Evolutionary conservation across 2,797 vertebrate genomes (phyloP).

Genomic region (Pyrocephalus nanus): DNA sequence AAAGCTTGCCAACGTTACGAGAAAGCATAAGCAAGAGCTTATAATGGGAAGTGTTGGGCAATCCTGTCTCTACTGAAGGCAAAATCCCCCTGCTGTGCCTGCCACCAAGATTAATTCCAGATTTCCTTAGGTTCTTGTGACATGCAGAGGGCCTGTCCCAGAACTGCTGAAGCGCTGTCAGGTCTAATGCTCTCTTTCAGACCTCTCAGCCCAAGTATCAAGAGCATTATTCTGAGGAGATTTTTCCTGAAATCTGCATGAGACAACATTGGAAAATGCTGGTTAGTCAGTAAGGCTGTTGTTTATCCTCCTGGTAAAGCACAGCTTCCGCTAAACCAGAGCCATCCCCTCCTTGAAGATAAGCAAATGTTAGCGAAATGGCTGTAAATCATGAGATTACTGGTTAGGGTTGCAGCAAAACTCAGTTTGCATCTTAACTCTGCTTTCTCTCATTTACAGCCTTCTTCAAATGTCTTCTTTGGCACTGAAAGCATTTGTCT

Average conservation of each 20-base stretch:
- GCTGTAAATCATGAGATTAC: constrained; percentile 26
- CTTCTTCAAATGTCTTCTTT: constrained; percentile 55
- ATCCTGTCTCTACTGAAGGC: constrained; percentile 16
- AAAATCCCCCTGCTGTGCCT: background rate
- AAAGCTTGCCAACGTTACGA: constrained; percentile 26
- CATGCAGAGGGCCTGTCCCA: background rate
- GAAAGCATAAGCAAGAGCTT: constrained; percentile 36
- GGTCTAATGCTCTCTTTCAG: background rate
- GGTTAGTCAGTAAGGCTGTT: constrained; percentile 1
- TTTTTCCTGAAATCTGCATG: background rate
- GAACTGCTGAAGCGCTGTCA: background rate
- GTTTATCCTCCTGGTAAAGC: constrained; percentile 53
- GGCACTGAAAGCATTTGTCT: constrained; percentile 54
- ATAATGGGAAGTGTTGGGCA: constrained; percentile 53
- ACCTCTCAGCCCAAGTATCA: background rate
- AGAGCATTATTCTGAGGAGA: background rate
- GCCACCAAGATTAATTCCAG: constrained; percentile 58
- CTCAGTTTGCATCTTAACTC: constrained; percentile 39
- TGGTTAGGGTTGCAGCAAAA: constrained; percentile 44
- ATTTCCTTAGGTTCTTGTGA: constrained; percentile 26
- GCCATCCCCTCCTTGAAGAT: constrained; percentile 21
- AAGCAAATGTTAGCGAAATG: constrained; percentile 48
- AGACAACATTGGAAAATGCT: constrained; percentile 24
- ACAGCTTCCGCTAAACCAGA: constrained; percentile 12
- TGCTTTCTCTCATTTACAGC: constrained; percentile 26